Evolutionary conservation across 2,888 invertebrate genomes (phyloP).

Genomic region (Plebejus melissa): DNA sequence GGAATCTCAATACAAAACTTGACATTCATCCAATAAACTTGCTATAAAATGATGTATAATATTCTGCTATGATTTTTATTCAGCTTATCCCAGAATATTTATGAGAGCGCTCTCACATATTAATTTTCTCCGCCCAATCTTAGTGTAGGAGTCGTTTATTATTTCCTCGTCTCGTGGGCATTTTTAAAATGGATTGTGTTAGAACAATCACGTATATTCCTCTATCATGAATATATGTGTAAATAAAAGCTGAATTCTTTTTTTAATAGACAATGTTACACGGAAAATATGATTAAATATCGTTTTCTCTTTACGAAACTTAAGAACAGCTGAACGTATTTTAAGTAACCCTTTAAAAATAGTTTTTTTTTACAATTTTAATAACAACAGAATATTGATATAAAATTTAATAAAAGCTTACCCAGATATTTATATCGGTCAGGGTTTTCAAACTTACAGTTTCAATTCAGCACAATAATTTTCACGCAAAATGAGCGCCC

Average conservation of each 20-base stretch:
- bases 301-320: no score
- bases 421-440: slow-evolving; percentile 35
- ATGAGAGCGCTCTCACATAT: background rate
- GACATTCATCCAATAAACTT: slow-evolving; percentile 24
- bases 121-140: slow-evolving; percentile 18
- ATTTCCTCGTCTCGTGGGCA: background rate
- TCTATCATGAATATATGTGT: background rate
- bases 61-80: slow-evolving; percentile 23
- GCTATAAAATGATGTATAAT: slow-evolving; percentile 9
- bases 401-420: slow-evolving; percentile 36
- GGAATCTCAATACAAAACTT: slow-evolving; percentile 14
- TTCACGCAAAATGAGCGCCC: slow-evolving; percentile 60
- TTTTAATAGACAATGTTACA: background rate
- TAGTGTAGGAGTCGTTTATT: slow-evolving; percentile 17
- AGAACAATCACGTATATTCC: background rate
- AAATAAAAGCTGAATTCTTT: slow-evolving; percentile 5
- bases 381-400: slow-evolving; percentile 1
- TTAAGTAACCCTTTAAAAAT: background rate
- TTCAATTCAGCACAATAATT: slow-evolving; percentile 67
- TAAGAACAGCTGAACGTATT: no score
- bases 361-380: background rate
- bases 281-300: no score
- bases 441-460: slow-evolving; percentile 52
- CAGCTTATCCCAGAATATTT: slow-evolving; percentile 10
- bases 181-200: background rate